Percentiles rank a stretch among this genome's conserved stretches.
phyloP scores from a whole-genome alignment of 2,888 invertebrate species.

The Ichneumoninae sp. region DNA sequence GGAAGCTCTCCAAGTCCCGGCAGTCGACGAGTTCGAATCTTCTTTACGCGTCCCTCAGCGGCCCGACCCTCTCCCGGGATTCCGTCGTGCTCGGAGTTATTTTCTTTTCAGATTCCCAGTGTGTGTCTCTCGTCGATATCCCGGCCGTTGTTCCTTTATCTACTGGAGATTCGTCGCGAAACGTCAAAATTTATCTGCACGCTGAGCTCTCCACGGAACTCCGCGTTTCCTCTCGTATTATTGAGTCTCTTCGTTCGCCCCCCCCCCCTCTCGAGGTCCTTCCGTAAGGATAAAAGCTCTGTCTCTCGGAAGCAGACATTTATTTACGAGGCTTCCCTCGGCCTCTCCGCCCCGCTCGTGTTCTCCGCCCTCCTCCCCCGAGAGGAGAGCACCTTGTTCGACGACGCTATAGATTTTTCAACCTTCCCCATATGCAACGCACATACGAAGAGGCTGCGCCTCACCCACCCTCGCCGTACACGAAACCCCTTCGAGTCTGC shows the following conservation, averaged over 20 bases:
- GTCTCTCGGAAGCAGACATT: slow-evolving; percentile 69
- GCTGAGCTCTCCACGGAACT: slow-evolving; percentile 54
- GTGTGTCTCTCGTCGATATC: slow-evolving; percentile 1
- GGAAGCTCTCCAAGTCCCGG: slow-evolving; percentile 20
- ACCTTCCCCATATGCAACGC: slow-evolving; percentile 14
- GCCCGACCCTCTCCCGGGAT: slow-evolving; percentile 40
- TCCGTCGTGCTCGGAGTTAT: slow-evolving; percentile 30
- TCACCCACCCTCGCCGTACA: neutral
- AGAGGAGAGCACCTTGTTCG: slow-evolving; percentile 39
- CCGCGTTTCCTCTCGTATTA: slow-evolving; percentile 10
- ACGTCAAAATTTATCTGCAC: slow-evolving; percentile 67
- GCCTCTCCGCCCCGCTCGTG: slow-evolving; percentile 32
- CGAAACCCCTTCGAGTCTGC: neutral
- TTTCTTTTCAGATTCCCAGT: slow-evolving; percentile 15
- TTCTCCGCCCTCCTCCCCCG: slow-evolving; percentile 1
- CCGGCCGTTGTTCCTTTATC: slow-evolving; percentile 31
- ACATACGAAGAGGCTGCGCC: neutral
- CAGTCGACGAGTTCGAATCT: slow-evolving; percentile 48
- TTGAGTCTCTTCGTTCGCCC: slow-evolving; percentile 23
- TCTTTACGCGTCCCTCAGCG: slow-evolving; percentile 51
- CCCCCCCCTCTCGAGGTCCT: slow-evolving; percentile 45
- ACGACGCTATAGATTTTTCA: slow-evolving; percentile 66
- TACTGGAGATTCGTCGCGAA: slow-evolving; percentile 33
- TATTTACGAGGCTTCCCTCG: slow-evolving; percentile 67
- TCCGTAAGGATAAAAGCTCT: slow-evolving; percentile 70